phyloP scores from a whole-genome alignment of 1,140 invertebrate genomes.

The Mycetomoellerius zeteki region DNA sequence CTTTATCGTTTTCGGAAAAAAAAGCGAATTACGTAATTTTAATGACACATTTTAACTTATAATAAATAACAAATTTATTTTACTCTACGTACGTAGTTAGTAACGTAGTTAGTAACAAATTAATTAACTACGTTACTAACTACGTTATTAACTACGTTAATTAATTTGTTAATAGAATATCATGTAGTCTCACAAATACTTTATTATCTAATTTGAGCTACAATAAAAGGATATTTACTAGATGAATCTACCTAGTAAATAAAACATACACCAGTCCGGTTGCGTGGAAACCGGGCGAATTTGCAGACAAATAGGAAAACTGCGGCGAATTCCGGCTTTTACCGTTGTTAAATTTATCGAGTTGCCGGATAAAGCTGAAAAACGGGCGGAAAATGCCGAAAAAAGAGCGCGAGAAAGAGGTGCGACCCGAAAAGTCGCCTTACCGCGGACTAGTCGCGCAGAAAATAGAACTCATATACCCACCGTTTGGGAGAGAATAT shows the following conservation, averaged over 20 bases:
- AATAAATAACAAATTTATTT: not conserved
- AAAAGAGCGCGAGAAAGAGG: slow-evolving; percentile 17
- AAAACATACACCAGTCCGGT: slow-evolving; percentile 12
- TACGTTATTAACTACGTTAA: no score
- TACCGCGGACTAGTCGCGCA: not conserved
- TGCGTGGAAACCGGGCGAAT: slow-evolving; percentile 23
- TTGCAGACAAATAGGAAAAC: slow-evolving; percentile 59
- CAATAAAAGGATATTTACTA: not conserved
- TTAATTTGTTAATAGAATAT: not conserved
- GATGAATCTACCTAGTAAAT: slow-evolving; percentile 8
- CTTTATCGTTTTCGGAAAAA: not conserved
- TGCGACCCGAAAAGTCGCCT: slow-evolving; percentile 36
- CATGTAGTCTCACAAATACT: not conserved
- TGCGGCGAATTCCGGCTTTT: slow-evolving; percentile 57
- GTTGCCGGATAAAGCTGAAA: slow-evolving; percentile 56
- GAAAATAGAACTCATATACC: slow-evolving; percentile 13
- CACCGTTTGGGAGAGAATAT: not conserved
- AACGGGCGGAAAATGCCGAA: slow-evolving; percentile 48
- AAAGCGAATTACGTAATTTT: not conserved
- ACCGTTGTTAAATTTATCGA: slow-evolving; percentile 60
- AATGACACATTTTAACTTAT: not conserved
- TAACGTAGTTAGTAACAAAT: no score
- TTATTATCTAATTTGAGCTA: slow-evolving; percentile 9
- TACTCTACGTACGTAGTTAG: no score
- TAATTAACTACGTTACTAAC: no score